Conservation (phyloP, 2,113 vertebrate genomes). For the Callospermophilus lateralis region DNA sequence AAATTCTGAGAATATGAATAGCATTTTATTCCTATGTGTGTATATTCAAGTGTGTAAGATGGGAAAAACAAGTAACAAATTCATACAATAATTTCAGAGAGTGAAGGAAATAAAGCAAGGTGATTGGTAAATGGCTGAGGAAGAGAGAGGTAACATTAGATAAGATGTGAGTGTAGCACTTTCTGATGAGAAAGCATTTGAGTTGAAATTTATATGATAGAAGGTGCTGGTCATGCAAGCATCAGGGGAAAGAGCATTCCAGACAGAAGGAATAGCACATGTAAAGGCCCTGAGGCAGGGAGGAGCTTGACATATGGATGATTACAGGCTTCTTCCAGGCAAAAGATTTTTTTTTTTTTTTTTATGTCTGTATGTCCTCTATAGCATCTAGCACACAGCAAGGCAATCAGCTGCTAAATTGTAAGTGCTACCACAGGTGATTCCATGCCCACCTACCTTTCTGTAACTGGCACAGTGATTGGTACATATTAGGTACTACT, state of each 20-base stretch:
- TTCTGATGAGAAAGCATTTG: background rate
- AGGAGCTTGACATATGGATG: background rate
- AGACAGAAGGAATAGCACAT: background rate
- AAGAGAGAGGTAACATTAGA: background rate
- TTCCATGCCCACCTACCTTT: background rate
- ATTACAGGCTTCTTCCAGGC: background rate
- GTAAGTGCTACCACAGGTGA: background rate
- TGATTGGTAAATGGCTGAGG: background rate
- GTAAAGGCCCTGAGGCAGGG: background rate
- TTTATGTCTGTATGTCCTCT: background rate
- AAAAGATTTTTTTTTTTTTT: background rate
- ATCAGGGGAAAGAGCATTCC: background rate
- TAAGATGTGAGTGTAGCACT: background rate
- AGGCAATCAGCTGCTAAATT: background rate
- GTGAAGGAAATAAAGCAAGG: background rate
- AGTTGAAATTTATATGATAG: background rate
- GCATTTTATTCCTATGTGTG: background rate
- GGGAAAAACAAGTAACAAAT: background rate
- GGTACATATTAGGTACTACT: background rate
- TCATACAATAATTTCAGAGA: background rate
- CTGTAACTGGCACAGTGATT: background rate
- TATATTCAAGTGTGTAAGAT: background rate
- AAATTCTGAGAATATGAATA: background rate
- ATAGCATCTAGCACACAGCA: background rate
- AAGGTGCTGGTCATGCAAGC: background rate